A percentile compares a stretch with the other conserved stretches of the same genome.
Conservation (phyloP, 2,888 invertebrate genomes). For the Polydrusus pterygomalis region DNA sequence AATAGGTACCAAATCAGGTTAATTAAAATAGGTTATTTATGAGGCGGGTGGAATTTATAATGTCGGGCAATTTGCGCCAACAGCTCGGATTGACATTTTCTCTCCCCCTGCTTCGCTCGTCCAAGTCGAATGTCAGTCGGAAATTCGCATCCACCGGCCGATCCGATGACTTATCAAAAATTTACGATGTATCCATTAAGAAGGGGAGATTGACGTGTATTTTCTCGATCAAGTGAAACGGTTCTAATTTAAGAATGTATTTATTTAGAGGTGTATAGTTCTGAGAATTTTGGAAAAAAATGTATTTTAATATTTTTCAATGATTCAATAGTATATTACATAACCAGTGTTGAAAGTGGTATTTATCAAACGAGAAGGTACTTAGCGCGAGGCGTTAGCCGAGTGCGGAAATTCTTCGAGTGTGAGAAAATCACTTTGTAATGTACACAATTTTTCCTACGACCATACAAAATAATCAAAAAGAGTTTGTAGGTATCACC, state of each 20-base stretch:
- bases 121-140: slow-evolving; percentile 51
- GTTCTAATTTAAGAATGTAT: slow-evolving; percentile 12
- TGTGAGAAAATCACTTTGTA: no score
- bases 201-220: slow-evolving; percentile 38
- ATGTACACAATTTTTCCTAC: no score
- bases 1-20: slow-evolving; percentile 53
- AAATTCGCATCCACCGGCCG: slow-evolving; percentile 48
- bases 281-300: no score
- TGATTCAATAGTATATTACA: no score
- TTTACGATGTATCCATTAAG: slow-evolving; percentile 49
- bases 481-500: no score
- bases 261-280: background rate
- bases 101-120: slow-evolving; percentile 54
- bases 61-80: slow-evolving; percentile 63
- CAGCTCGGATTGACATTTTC: slow-evolving; percentile 64
- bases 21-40: slow-evolving; percentile 60
- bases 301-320: no score
- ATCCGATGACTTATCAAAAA: slow-evolving; percentile 52
- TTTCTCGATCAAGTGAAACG: slow-evolving; percentile 32
- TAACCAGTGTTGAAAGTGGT: no score
- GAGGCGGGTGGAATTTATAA: slow-evolving; percentile 59
- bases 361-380: no score
- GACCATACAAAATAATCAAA: no score
- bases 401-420: no score
- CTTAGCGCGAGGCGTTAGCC: no score